Conservation (phyloP, 1,140 invertebrate genomes). For the Achroia grisella region DNA sequence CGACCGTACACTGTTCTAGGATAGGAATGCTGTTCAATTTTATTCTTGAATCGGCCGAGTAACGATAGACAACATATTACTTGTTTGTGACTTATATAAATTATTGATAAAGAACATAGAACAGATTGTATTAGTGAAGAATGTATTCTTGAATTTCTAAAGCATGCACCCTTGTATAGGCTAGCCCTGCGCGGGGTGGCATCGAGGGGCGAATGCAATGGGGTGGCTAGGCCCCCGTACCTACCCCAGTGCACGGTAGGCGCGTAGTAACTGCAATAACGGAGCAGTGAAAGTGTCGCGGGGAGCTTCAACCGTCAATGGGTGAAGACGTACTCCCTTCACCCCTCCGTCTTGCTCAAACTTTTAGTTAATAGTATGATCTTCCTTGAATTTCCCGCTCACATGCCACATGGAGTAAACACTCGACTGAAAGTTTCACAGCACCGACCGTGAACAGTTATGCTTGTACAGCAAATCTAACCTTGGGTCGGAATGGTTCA, state of each 20-base stretch:
- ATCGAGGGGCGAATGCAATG: slow-evolving; percentile 57
- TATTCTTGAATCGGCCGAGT: too few relatives aligned
- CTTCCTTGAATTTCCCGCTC: slow-evolving; percentile 29
- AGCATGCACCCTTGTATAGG: slow-evolving; percentile 47
- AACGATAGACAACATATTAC: too few relatives aligned
- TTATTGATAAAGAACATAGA: slow-evolving; percentile 8
- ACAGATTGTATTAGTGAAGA: slow-evolving; percentile 16
- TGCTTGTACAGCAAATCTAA: not conserved
- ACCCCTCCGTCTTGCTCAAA: slow-evolving; percentile 61
- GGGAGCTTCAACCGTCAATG: slow-evolving; percentile 69
- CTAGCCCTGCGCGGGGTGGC: slow-evolving; percentile 41
- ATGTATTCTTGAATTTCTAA: slow-evolving; percentile 52
- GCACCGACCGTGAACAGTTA: not conserved
- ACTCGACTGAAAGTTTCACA: too few relatives aligned
- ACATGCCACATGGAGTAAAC: not conserved
- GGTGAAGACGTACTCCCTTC: slow-evolving; percentile 65
- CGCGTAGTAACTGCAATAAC: slow-evolving; percentile 71
- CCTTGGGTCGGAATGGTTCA: not conserved
- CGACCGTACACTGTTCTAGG: too few relatives aligned
- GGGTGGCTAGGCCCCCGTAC: slow-evolving; percentile 40
- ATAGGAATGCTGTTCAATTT: too few relatives aligned
- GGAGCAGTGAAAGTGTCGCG: slow-evolving; percentile 71
- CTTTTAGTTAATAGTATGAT: slow-evolving; percentile 62
- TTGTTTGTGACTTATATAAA: too few relatives aligned
- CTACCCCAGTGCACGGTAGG: slow-evolving; percentile 44